Conservation (phyloP, 2,888 invertebrate genomes). For the Euproctis similis region DNA sequence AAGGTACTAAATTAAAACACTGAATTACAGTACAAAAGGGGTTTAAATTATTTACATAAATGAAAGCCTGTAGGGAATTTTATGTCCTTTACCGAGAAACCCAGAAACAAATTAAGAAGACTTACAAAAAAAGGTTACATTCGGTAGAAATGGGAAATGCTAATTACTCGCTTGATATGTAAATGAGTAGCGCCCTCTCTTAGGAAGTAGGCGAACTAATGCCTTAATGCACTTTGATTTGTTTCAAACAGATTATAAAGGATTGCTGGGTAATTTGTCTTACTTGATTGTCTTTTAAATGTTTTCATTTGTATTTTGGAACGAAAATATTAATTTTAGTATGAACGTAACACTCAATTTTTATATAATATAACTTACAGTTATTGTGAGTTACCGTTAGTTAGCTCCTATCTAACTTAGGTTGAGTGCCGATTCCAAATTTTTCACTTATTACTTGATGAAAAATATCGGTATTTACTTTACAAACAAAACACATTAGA, state of each 20-base stretch:
- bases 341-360: too few relatives aligned
- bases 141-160: conserved; percentile 47
- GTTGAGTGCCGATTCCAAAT: too few relatives aligned
- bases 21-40: too few relatives aligned
- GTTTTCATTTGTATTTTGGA: not conserved
- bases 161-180: conserved; percentile 46
- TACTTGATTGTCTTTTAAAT: conserved; percentile 3
- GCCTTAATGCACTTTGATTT: conserved; percentile 23
- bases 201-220: conserved; percentile 32
- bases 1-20: too few relatives aligned
- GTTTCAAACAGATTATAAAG: conserved; percentile 16
- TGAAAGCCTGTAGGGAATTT: too few relatives aligned
- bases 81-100: conserved; percentile 17
- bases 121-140: conserved; percentile 52
- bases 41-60: too few relatives aligned
- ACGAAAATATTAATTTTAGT: not conserved
- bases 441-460: too few relatives aligned
- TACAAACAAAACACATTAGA: conserved; percentile 8
- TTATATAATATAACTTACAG: too few relatives aligned
- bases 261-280: conserved; percentile 14
- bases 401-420: too few relatives aligned
- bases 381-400: too few relatives aligned
- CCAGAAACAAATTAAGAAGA: conserved; percentile 46
- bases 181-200: conserved; percentile 50
- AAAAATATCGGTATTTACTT: too few relatives aligned